Evolutionary conservation across 2,888 invertebrate species (phyloP).

Genomic region (Invenusta paracnida): DNA sequence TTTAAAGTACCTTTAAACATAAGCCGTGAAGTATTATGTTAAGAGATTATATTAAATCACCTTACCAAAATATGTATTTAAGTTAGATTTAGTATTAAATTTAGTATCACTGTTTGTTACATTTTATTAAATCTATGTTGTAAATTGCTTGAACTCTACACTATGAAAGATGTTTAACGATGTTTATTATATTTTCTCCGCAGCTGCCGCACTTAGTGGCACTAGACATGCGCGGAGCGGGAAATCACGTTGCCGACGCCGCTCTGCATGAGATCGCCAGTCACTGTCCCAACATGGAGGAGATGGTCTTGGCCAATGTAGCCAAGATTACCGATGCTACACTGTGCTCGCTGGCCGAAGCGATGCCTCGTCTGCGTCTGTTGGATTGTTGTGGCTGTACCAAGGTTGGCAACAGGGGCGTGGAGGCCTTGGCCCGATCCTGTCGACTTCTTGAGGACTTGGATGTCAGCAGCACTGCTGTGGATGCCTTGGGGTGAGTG

Average conservation of each 20-base stretch:
- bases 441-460: conserved; percentile 24
- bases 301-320: conserved; percentile 11
- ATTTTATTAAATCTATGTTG: too few species aligned
- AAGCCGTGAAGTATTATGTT: too few species aligned
- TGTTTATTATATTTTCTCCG: too few species aligned
- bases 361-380: conserved; percentile 5
- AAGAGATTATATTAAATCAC: too few species aligned
- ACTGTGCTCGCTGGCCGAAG: background rate
- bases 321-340: background rate
- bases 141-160: too few species aligned
- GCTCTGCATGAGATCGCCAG: background rate
- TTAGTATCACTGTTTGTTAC: too few species aligned
- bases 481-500: background rate
- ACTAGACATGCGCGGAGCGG: conserved; percentile 26
- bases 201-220: conserved; percentile 22
- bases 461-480: conserved; percentile 31
- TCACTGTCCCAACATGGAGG: conserved; percentile 11
- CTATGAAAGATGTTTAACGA: too few species aligned
- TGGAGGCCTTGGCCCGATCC: background rate
- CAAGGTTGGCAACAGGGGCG: background rate
- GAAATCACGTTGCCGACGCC: conserved; percentile 13
- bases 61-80: too few species aligned
- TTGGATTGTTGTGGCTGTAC: conserved; percentile 27
- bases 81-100: too few species aligned
- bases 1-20: too few species aligned